Percentiles rank a stretch among this genome's conserved stretches.
Conservation (phyloP, 2,113 vertebrate species). For the Anolis sagrei region DNA sequence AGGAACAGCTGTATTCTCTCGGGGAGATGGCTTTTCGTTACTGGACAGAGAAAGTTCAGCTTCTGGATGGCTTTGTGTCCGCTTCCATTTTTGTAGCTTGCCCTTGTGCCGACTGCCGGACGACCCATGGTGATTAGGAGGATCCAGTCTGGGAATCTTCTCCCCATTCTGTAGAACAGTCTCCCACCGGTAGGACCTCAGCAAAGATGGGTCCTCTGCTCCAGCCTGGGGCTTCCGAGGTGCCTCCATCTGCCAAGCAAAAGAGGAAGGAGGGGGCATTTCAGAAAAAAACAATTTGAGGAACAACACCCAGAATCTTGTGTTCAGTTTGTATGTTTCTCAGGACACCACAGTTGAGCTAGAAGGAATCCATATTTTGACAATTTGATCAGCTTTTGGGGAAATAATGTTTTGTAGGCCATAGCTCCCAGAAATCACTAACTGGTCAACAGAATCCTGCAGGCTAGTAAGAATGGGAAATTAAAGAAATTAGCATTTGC, state of each 20-base stretch:
- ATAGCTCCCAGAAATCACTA: too few species aligned
- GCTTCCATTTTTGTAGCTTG: constrained; percentile 84
- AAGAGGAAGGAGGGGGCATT: background rate
- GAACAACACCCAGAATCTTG: too few species aligned
- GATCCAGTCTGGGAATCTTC: constrained; percentile 24
- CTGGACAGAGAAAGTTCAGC: background rate
- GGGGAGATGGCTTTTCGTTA: background rate
- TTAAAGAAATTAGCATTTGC: too few species aligned
- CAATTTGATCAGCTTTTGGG: background rate
- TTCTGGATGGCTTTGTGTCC: constrained; percentile 69
- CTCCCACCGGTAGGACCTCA: constrained; percentile 72
- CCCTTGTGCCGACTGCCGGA: constrained; percentile 73
- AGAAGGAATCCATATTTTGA: background rate
- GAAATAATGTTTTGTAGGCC: too few species aligned
- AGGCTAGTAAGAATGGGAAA: too few species aligned
- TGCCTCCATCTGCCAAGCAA: constrained; percentile 46
- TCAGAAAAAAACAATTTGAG: background rate
- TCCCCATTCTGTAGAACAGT: constrained; percentile 70
- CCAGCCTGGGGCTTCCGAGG: background rate
- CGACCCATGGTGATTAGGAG: background rate
- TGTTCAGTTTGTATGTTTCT: background rate
- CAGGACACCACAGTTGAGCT: background rate
- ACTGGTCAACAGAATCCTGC: too few species aligned
- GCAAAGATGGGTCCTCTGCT: accelerated
- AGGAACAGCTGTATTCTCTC: constrained; percentile 19